Conservation (phyloP, 30 jellyfish, hydroid and myxozoan genomes). For the Rhopilema esculentum region DNA sequence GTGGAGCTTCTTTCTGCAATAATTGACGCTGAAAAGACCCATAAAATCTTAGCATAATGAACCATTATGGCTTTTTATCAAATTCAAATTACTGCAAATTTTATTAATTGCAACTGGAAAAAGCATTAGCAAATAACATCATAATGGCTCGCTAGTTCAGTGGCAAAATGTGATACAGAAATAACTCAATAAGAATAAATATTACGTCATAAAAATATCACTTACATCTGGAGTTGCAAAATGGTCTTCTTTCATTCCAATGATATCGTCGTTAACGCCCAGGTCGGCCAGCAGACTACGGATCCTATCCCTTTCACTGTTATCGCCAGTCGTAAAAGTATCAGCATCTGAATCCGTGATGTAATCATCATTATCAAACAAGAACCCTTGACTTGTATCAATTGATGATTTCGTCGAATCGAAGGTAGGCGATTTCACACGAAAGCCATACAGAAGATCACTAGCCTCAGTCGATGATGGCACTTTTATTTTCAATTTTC, state of each 20-base stretch:
- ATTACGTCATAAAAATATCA: background rate
- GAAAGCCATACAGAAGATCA: slow-evolving; percentile 59
- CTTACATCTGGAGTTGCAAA: slow-evolving; percentile 93
- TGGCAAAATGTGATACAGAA: no score
- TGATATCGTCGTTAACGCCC: slow-evolving; percentile 89
- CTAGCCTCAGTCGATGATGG: slow-evolving; percentile 32
- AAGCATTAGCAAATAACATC: no score
- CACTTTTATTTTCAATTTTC: background rate
- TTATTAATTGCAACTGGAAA: no score
- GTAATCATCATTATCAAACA: slow-evolving; percentile 70
- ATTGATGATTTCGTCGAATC: slow-evolving; percentile 72
- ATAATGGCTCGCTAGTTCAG: no score
- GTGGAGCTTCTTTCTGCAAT: no score
- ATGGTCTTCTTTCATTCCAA: slow-evolving; percentile 93
- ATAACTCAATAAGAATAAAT: no score
- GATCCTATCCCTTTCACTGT: slow-evolving; percentile 61
- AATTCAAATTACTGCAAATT: no score
- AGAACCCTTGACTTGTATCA: slow-evolving; percentile 69
- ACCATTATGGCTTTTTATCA: no score
- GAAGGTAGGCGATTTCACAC: slow-evolving; percentile 53
- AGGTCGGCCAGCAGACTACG: slow-evolving; percentile 85
- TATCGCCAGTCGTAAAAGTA: slow-evolving; percentile 51
- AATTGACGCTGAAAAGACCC: no score
- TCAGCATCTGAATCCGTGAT: slow-evolving; percentile 80
- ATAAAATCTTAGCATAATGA: no score